Percentiles rank a stretch among this genome's conserved stretches.
phyloP scores from a whole-genome alignment of 2,888 invertebrate genomes.

The Xestia c-nigrum region DNA sequence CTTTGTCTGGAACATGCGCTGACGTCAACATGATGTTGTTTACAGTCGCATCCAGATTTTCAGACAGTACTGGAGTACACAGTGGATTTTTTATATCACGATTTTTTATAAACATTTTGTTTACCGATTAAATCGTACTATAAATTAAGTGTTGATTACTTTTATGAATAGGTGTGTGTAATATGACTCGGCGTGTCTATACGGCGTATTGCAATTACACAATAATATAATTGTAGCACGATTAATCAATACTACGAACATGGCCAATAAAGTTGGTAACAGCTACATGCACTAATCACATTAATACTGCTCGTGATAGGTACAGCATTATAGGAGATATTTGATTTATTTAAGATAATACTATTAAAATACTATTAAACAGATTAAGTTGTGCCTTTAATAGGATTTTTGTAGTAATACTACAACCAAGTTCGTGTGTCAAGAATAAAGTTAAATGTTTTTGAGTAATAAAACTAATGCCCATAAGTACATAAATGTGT shows the following conservation, averaged over 20 bases:
- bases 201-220: slow-evolving; percentile 60
- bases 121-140: slow-evolving; percentile 15
- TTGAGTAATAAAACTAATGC: background rate
- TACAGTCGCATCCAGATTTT: slow-evolving; percentile 24
- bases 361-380: slow-evolving; percentile 25
- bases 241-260: slow-evolving; percentile 74
- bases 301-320: slow-evolving; percentile 68
- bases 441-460: slow-evolving; percentile 1
- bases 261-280: slow-evolving; percentile 74
- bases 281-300: slow-evolving; percentile 75
- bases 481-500: background rate
- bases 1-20: slow-evolving; percentile 54
- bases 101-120: slow-evolving; percentile 11
- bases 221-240: slow-evolving; percentile 66
- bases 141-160: slow-evolving; percentile 59
- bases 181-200: slow-evolving; percentile 55
- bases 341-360: slow-evolving; percentile 31
- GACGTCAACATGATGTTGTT: slow-evolving; percentile 42
- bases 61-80: slow-evolving; percentile 8
- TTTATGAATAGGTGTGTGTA: slow-evolving; percentile 60
- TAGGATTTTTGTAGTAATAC: slow-evolving; percentile 15
- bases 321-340: slow-evolving; percentile 42
- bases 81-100: slow-evolving; percentile 6
- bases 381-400: slow-evolving; percentile 48
- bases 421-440: background rate